Conservation (phyloP, 2,113 vertebrate species). For the Aegotheles bennettii region DNA sequence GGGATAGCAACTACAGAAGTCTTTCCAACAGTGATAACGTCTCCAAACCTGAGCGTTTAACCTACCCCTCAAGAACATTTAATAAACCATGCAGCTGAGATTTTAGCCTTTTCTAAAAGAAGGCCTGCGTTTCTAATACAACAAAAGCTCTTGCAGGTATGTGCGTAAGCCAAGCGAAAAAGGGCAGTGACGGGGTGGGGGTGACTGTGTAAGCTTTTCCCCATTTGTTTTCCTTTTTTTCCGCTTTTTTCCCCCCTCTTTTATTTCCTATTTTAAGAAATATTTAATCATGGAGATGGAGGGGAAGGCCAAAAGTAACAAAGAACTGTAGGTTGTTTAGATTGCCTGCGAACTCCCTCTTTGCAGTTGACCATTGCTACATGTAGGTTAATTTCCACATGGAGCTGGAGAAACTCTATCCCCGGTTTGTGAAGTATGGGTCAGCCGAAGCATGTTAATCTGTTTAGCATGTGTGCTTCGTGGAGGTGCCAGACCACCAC, state of each 20-base stretch:
- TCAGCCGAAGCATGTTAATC: constrained; percentile 87
- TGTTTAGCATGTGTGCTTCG: constrained; percentile 89
- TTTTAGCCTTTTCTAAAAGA: neutral
- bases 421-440: constrained; percentile 76
- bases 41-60: neutral
- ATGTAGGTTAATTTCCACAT: constrained; percentile 85
- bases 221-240: neutral
- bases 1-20: neutral
- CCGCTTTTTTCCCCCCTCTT: too few relatives aligned
- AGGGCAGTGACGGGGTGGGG: too few relatives aligned
- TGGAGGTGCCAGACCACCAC: constrained; percentile 79
- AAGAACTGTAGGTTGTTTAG: constrained; percentile 78
- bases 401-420: constrained; percentile 82
- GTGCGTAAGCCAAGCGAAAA: constrained; percentile 12
- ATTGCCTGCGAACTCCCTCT: constrained; percentile 76
- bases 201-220: too few relatives aligned
- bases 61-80: neutral
- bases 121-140: neutral
- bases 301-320: constrained; percentile 71
- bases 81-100: neutral
- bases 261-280: constrained; percentile 68
- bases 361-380: constrained; percentile 78
- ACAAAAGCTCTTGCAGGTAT: constrained; percentile 20
- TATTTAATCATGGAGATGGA: constrained; percentile 60
- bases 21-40: neutral